phyloP scores from a whole-genome alignment of 1,140 invertebrate species.

The Penaeus chinensis region DNA sequence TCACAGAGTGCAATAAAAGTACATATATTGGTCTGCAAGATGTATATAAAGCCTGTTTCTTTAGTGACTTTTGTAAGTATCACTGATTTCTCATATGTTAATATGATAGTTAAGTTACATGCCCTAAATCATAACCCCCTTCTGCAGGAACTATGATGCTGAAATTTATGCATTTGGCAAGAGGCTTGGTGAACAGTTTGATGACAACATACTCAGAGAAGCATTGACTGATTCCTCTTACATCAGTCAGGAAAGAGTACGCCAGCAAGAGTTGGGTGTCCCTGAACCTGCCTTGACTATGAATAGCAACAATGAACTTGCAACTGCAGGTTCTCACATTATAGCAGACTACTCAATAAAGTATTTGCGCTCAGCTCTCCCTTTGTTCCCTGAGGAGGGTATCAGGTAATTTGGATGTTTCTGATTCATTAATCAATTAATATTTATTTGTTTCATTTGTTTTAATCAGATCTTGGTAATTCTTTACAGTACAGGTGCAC shows the following conservation, averaged over 20 bases:
- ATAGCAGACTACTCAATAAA: slow-evolving; percentile 73
- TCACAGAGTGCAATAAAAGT: no score
- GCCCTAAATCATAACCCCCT: no score
- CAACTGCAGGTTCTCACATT: slow-evolving; percentile 75
- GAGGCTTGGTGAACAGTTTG: slow-evolving; percentile 86
- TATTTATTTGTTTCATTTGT: no score
- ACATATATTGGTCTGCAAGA: no score
- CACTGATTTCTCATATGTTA: no score
- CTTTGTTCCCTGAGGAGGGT: slow-evolving; percentile 79
- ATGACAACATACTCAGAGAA: slow-evolving; percentile 76
- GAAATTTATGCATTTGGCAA: slow-evolving; percentile 90
- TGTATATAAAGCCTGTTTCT: no score
- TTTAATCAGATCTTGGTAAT: no score
- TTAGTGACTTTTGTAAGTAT: no score
- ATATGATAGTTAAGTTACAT: no score
- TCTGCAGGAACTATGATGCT: slow-evolving; percentile 81
- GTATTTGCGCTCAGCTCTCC: slow-evolving; percentile 76
- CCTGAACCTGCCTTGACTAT: slow-evolving; percentile 24
- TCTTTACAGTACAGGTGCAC: no score
- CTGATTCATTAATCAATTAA: no score
- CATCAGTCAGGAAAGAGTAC: slow-evolving; percentile 77
- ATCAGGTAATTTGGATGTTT: slow-evolving; percentile 66
- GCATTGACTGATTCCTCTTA: slow-evolving; percentile 87
- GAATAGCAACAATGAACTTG: slow-evolving; percentile 75
- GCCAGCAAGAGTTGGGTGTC: slow-evolving; percentile 74